Conservation (phyloP, 2,888 invertebrate species). For the Hyles lineata region DNA sequence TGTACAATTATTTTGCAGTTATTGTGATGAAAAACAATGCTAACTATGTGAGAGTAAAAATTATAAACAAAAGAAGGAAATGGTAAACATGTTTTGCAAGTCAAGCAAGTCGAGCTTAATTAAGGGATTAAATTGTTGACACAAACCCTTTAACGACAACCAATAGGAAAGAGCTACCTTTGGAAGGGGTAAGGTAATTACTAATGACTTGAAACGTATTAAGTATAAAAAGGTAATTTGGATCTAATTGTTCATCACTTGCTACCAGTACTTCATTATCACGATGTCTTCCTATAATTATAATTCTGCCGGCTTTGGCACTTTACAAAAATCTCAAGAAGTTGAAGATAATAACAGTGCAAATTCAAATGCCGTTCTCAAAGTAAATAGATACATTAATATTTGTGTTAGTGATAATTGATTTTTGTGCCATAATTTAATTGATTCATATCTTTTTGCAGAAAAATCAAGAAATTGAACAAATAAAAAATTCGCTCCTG, state of each 20-base stretch:
- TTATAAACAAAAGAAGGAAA: neutral
- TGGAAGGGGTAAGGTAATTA: constrained; percentile 47
- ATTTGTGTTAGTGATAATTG: neutral
- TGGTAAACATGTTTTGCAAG: constrained; percentile 32
- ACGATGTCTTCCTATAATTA: constrained; percentile 42
- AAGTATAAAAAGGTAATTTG: constrained; percentile 44
- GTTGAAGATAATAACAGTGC: neutral
- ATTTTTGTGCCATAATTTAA: neutral
- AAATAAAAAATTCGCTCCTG: neutral
- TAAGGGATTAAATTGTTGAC: constrained; percentile 30
- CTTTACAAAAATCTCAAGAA: neutral
- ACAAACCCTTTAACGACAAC: constrained; percentile 29
- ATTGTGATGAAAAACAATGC: too few species aligned
- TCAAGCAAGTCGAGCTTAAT: constrained; percentile 18
- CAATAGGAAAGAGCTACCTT: constrained; percentile 36
- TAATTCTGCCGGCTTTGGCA: neutral
- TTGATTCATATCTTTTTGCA: neutral
- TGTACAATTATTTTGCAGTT: too few species aligned
- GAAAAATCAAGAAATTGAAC: neutral
- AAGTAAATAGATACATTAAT: neutral
- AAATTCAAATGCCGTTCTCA: neutral
- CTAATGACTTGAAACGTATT: constrained; percentile 42
- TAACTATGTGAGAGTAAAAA: too few species aligned
- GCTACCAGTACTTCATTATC: constrained; percentile 47
- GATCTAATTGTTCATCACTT: constrained; percentile 44